phyloP scores from a whole-genome alignment of 2,113 vertebrate species.

The Alces alces region DNA sequence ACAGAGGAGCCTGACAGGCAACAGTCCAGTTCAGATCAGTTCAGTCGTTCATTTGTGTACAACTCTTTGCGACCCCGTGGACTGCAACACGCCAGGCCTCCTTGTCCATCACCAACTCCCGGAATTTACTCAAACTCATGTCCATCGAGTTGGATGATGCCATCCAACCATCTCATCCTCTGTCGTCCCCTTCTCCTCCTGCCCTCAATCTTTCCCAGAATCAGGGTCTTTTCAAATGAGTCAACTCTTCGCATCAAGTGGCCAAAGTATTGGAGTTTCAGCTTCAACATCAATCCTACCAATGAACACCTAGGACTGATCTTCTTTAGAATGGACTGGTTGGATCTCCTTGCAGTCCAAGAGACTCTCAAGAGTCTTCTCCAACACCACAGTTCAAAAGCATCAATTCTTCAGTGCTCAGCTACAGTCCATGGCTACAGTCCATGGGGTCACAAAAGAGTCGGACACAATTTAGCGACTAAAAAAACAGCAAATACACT shows the following conservation, averaged over 20 bases:
- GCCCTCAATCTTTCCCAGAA: neutral
- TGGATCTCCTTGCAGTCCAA: neutral
- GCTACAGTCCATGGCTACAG: neutral
- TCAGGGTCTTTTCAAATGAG: neutral
- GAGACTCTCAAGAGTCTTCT: neutral
- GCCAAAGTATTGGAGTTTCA: neutral
- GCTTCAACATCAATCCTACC: neutral
- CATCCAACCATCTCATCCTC: neutral
- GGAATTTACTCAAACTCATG: neutral
- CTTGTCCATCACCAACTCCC: neutral
- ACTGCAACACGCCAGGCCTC: neutral
- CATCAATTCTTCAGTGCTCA: neutral
- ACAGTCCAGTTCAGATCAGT: neutral
- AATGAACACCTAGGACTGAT: neutral
- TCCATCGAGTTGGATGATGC: neutral
- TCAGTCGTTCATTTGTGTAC: neutral
- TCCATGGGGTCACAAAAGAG: neutral
- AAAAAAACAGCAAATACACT: neutral
- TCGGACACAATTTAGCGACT: neutral
- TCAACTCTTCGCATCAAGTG: neutral
- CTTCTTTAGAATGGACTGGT: neutral
- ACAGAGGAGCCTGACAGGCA: neutral
- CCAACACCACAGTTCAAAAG: neutral
- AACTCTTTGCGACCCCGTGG: neutral
- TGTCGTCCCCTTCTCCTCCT: neutral